Evolutionary conservation across 2,888 invertebrate genomes (phyloP).

Genomic region (Oxystoma pomonae): DNA sequence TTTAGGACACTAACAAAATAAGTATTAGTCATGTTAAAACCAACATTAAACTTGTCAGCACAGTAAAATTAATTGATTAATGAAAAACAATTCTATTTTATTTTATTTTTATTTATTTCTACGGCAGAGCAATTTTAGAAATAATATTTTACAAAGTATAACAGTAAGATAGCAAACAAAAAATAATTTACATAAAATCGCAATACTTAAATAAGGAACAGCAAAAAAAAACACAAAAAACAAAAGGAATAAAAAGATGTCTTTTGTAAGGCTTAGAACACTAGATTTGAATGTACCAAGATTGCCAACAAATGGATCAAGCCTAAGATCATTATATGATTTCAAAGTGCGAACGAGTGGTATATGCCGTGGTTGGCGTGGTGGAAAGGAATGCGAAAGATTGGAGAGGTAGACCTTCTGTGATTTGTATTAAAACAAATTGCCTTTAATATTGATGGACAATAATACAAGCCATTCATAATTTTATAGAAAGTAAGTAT

Average conservation of each 20-base stretch:
- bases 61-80: too few species aligned
- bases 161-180: too few species aligned
- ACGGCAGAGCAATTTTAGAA: not conserved
- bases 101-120: not conserved
- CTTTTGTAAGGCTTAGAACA: not conserved
- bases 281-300: not conserved
- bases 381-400: not conserved
- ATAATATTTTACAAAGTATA: not conserved
- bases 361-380: not conserved
- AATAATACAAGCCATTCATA: not conserved
- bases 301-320: constrained; percentile 1
- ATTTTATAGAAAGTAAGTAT: not conserved
- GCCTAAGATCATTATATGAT: not conserved
- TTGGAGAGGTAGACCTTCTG: not conserved
- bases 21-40: too few species aligned
- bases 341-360: not conserved
- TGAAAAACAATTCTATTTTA: not conserved
- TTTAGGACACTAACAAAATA: too few species aligned
- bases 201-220: constrained; percentile 3
- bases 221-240: not conserved
- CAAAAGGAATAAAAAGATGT: not conserved
- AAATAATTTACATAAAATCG: constrained; percentile 8
- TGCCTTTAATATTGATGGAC: not conserved
- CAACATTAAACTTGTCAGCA: too few species aligned
- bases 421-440: not conserved